Evolutionary conservation across 2,797 vertebrate genomes (phyloP).

Genomic region (Furcifer pardalis): DNA sequence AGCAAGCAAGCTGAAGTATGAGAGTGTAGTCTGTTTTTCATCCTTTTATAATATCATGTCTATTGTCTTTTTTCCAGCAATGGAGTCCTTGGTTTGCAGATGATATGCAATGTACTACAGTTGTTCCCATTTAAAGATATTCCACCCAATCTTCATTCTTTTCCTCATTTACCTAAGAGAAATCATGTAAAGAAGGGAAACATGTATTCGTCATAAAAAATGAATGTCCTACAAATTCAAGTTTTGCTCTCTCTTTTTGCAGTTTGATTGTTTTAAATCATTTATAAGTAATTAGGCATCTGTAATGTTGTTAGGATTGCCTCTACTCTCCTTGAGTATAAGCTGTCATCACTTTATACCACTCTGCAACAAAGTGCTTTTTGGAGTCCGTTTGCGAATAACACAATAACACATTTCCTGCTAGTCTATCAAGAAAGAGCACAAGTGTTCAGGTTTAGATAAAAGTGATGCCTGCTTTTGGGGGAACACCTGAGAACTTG

Average conservation of each 20-base stretch:
- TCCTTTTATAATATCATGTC: not conserved
- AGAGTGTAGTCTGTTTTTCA: not conserved
- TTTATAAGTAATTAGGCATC: not conserved
- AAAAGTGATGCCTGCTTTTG: not conserved
- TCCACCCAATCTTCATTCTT: not conserved
- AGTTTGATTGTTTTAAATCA: not conserved
- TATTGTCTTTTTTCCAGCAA: not conserved
- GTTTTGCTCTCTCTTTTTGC: not conserved
- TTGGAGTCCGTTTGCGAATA: not conserved
- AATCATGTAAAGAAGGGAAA: too few relatives aligned
- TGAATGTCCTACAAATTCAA: not conserved
- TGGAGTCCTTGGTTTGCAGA: not conserved
- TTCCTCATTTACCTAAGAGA: not conserved
- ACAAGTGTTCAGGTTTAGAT: not conserved
- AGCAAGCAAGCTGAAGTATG: too few relatives aligned
- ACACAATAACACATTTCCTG: not conserved
- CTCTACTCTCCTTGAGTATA: not conserved
- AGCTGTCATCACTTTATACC: not conserved
- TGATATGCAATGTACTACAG: not conserved
- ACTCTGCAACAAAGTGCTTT: not conserved
- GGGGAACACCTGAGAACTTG: not conserved
- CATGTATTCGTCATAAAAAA: not conserved
- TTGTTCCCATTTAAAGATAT: not conserved
- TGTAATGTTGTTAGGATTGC: not conserved
- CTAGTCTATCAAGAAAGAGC: not conserved